Evolutionary conservation across 1,140 invertebrate genomes (phyloP).

Genomic region (Musca domestica): DNA sequence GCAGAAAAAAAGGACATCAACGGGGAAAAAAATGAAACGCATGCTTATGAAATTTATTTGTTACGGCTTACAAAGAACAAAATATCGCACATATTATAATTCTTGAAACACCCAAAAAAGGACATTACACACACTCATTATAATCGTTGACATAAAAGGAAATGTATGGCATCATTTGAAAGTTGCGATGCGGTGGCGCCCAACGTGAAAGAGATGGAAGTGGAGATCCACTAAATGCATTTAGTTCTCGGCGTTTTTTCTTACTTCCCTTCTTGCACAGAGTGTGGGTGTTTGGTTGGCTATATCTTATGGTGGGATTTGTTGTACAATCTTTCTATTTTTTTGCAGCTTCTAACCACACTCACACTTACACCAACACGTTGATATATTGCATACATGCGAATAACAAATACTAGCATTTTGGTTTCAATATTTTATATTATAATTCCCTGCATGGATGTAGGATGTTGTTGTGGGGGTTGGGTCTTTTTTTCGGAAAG

Average conservation of each 20-base stretch:
- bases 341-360: neutral
- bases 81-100: neutral
- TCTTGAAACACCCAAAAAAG: neutral
- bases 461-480: neutral
- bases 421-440: slow-evolving; percentile 21
- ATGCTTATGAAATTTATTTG: slow-evolving; percentile 20
- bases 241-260: neutral
- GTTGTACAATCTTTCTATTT: neutral
- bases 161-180: slow-evolving; percentile 15
- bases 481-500: neutral
- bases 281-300: slow-evolving; percentile 2
- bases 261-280: too few relatives aligned
- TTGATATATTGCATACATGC: too few relatives aligned
- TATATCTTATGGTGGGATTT: slow-evolving; percentile 1
- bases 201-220: too few relatives aligned
- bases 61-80: neutral
- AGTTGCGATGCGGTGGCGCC: too few relatives aligned
- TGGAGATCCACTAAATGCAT: slow-evolving; percentile 11
- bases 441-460: slow-evolving; percentile 9
- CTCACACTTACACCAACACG: neutral
- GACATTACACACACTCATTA: slow-evolving; percentile 21
- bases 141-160: slow-evolving; percentile 22
- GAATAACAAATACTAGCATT: slow-evolving; percentile 10
- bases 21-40: slow-evolving; percentile 4
- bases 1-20: slow-evolving; percentile 14